A percentile compares a stretch with the other conserved stretches of the same genome.
phyloP scores from a whole-genome alignment of 2,888 invertebrate species.

The Drosophila quinaria region DNA sequence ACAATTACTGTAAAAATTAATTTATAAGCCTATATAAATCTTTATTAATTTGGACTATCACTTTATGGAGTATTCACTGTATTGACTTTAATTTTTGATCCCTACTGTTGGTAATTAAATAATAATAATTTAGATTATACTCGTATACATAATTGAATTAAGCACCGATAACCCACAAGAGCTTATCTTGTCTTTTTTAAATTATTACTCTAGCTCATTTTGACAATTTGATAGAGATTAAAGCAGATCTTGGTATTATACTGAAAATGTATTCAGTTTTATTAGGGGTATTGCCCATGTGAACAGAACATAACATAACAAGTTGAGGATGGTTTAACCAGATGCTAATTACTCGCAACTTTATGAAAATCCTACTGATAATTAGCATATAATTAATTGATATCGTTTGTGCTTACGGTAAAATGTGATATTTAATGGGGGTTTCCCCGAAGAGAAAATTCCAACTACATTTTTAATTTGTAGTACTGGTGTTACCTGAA shows the following conservation, averaged over 20 bases:
- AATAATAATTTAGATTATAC: constrained; percentile 1
- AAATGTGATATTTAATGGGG: neutral
- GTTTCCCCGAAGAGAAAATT: neutral
- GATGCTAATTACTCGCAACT: neutral
- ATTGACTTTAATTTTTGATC: constrained; percentile 6
- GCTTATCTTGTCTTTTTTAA: neutral
- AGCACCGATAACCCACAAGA: neutral
- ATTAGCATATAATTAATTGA: constrained; percentile 26
- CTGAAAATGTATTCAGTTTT: neutral
- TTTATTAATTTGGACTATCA: neutral
- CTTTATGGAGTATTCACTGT: neutral
- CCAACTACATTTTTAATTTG: neutral
- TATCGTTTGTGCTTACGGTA: neutral
- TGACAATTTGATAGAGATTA: neutral
- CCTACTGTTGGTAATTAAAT: constrained; percentile 6
- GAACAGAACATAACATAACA: neutral
- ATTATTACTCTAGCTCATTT: neutral
- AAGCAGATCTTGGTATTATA: neutral
- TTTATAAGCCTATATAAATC: too few relatives aligned
- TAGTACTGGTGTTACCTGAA: constrained; percentile 9
- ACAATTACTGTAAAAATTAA: too few relatives aligned
- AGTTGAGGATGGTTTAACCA: constrained; percentile 3
- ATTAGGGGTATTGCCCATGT: neutral
- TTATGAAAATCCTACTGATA: neutral
- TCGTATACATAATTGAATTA: constrained; percentile 13